These are phyloP conservation scores for Apis cerana DNA, from an alignment of 1,140 invertebrate genomes.

Conservation along the genomic window DNA sequence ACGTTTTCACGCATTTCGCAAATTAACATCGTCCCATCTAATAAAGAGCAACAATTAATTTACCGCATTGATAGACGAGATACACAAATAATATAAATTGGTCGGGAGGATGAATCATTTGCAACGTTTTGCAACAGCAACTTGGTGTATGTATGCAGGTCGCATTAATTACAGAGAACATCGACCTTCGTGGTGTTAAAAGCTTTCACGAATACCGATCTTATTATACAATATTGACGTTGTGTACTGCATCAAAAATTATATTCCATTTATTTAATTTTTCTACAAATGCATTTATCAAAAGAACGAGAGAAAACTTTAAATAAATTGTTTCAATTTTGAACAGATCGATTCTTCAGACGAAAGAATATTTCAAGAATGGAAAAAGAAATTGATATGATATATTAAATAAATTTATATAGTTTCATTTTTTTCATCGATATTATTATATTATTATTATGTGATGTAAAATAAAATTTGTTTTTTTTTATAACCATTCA, in stretches of 20 bases:
- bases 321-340: neutral
- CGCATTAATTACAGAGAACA: constrained; percentile 30
- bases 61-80: neutral
- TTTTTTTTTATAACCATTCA: too few relatives aligned
- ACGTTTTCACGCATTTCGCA: neutral
- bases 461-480: too few relatives aligned
- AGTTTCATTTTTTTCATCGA: too few relatives aligned
- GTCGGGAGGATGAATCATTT: neutral
- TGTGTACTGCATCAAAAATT: neutral
- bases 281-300: neutral
- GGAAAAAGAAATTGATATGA: too few relatives aligned
- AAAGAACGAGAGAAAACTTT: too few relatives aligned
- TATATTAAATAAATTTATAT: too few relatives aligned
- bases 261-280: too few relatives aligned
- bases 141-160: neutral
- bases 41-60: neutral
- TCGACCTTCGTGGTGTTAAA: constrained; percentile 16
- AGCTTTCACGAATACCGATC: constrained; percentile 20
- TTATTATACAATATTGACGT: constrained; percentile 5
- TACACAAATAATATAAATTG: constrained; percentile 10
- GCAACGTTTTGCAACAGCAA: constrained; percentile 12
- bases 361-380: neutral
- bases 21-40: neutral
- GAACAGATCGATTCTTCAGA: too few relatives aligned
- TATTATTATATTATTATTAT: too few relatives aligned